These are phyloP conservation scores for Chaetogeoica ovagalla DNA, from an alignment of 2,888 invertebrate genomes.

Conservation along the genomic window DNA sequence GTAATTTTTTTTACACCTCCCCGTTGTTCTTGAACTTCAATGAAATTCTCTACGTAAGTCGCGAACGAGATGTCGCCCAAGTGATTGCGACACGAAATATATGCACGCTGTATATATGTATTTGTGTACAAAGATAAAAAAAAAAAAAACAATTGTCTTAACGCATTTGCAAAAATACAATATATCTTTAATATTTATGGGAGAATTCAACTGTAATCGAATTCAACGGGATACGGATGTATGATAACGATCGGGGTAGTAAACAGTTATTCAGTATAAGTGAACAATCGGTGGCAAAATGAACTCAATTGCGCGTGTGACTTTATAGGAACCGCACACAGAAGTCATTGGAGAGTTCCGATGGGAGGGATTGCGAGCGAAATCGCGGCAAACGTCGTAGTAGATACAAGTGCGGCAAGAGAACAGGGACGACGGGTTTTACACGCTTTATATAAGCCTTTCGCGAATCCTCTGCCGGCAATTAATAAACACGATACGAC, in stretches of 20 bases:
- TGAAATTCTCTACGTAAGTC: too few relatives aligned
- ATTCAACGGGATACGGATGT: too few relatives aligned
- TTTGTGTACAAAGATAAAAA: too few relatives aligned
- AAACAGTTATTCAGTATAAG: neutral
- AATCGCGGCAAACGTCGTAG: neutral
- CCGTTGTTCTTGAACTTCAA: too few relatives aligned
- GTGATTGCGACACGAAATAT: too few relatives aligned
- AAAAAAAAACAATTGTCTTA: too few relatives aligned
- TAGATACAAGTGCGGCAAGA: too few relatives aligned
- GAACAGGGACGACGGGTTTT: neutral
- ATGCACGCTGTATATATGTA: too few relatives aligned
- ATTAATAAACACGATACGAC: constrained; percentile 24
- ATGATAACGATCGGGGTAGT: neutral
- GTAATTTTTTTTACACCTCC: too few relatives aligned
- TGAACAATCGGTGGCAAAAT: constrained; percentile 7
- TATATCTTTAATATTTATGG: neutral
- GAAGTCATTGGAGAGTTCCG: constrained; percentile 3
- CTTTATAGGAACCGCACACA: neutral
- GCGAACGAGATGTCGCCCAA: too few relatives aligned
- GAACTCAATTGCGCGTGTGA: neutral
- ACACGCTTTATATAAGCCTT: constrained; percentile 6
- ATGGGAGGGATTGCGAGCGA: neutral
- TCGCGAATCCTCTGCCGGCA: constrained; percentile 4
- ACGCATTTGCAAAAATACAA: too few relatives aligned
- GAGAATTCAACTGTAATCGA: neutral